A percentile compares a stretch with the other conserved stretches of the same genome.
These are phyloP conservation scores for Gallirallus australis DNA, from an alignment of 2,797 vertebrate species.

Conservation along the genomic window DNA sequence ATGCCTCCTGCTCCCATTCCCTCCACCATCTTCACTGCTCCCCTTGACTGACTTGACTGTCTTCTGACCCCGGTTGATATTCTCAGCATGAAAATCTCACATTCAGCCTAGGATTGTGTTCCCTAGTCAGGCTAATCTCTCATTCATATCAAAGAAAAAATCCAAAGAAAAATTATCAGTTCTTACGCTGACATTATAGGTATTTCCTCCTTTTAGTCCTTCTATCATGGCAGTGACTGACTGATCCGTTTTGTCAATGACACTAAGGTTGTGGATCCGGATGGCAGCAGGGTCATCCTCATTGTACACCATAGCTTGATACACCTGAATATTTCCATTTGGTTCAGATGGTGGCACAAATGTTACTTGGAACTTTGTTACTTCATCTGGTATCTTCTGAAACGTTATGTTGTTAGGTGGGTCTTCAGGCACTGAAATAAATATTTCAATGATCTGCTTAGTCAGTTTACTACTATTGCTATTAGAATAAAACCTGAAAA, in stretches of 20 bases:
- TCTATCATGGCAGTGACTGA: constrained; percentile 87
- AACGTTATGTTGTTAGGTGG: constrained; percentile 92
- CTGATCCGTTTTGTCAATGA: constrained; percentile 82
- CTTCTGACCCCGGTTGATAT: not conserved
- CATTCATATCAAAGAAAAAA: not conserved
- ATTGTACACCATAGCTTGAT: constrained; percentile 87
- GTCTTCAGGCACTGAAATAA: constrained; percentile 89
- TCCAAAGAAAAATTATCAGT: not conserved
- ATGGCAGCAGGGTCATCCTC: constrained; percentile 83
- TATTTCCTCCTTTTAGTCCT: constrained; percentile 93
- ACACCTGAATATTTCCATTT: constrained; percentile 92
- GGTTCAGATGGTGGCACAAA: constrained; percentile 91
- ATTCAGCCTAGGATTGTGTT: not conserved
- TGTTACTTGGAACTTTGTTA: constrained; percentile 89
- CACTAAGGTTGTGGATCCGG: constrained; percentile 83
- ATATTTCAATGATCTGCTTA: constrained; percentile 24
- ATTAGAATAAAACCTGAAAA: not conserved
- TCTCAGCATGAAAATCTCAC: not conserved
- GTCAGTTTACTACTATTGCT: not conserved
- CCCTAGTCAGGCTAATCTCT: not conserved
- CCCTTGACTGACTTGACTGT: not conserved
- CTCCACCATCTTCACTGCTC: not conserved
- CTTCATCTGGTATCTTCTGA: constrained; percentile 88
- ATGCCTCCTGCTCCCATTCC: not conserved
- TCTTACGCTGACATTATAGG: constrained; percentile 92